phyloP scores from a whole-genome alignment of 2,888 invertebrate genomes.

The Oeneis ivallda region DNA sequence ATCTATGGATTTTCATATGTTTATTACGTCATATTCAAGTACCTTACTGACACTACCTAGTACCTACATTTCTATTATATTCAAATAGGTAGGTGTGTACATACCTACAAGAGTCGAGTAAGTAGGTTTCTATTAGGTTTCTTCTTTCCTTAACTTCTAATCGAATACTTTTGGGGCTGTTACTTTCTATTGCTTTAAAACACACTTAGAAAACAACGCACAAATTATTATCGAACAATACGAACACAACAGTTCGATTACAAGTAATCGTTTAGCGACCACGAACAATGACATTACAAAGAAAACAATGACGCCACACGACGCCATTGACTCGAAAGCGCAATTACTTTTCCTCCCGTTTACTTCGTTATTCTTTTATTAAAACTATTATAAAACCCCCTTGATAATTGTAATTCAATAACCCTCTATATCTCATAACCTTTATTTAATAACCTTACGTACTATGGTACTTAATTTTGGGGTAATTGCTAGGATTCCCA shows the following conservation, averaged over 20 bases:
- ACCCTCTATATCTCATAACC: slow-evolving; percentile 38
- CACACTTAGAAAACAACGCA: slow-evolving; percentile 25
- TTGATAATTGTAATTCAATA: slow-evolving; percentile 46
- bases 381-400: slow-evolving; percentile 44
- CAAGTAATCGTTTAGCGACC: slow-evolving; percentile 35
- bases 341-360: slow-evolving; percentile 41
- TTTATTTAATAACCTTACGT: slow-evolving; percentile 28
- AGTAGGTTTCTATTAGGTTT: background rate
- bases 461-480: slow-evolving; percentile 21
- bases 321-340: slow-evolving; percentile 46
- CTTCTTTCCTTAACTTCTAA: background rate
- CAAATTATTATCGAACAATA: slow-evolving; percentile 25
- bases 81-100: background rate
- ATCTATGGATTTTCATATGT: too few relatives aligned
- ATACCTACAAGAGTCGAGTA: background rate
- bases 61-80: background rate
- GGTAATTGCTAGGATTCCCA: slow-evolving; percentile 25
- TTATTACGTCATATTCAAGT: too few relatives aligned
- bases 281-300: slow-evolving; percentile 28
- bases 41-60: too few relatives aligned
- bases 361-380: slow-evolving; percentile 47
- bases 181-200: slow-evolving; percentile 7
- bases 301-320: slow-evolving; percentile 45
- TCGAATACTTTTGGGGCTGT: background rate
- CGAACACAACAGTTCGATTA: slow-evolving; percentile 29